These are phyloP conservation scores for Drosophila cognata DNA, from an alignment of 2,888 invertebrate species.

Conservation along the genomic window DNA sequence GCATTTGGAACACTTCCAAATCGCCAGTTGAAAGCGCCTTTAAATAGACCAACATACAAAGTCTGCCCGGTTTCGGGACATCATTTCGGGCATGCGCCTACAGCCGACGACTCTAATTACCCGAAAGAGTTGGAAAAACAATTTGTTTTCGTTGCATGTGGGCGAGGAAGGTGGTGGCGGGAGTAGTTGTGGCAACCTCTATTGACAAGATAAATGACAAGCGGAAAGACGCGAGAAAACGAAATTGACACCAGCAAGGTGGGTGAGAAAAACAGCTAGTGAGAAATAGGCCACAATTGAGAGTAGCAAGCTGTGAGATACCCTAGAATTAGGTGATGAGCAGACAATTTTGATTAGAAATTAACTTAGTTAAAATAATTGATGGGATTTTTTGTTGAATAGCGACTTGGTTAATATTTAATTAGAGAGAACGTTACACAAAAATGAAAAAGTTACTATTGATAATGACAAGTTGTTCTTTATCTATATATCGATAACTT, in stretches of 20 bases:
- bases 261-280: slow-evolving; percentile 37
- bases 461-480: background rate
- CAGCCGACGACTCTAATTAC: slow-evolving; percentile 58
- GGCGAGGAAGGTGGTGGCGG: background rate
- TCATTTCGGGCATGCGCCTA: slow-evolving; percentile 30
- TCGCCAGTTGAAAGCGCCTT: slow-evolving; percentile 54
- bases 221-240: slow-evolving; percentile 54
- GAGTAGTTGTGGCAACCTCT: slow-evolving; percentile 7
- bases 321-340: slow-evolving; percentile 1
- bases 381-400: background rate
- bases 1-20: slow-evolving; percentile 73
- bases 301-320: background rate
- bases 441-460: background rate
- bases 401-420: background rate
- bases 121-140: slow-evolving; percentile 19
- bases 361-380: background rate
- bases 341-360: no score
- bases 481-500: background rate
- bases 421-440: background rate
- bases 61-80: slow-evolving; percentile 33
- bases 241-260: slow-evolving; percentile 45
- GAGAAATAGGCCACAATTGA: background rate
- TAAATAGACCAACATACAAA: slow-evolving; percentile 47
- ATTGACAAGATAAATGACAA: slow-evolving; percentile 66
- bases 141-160: slow-evolving; percentile 11